phyloP scores from a whole-genome alignment of 1,140 invertebrate genomes.

The Drosophila rufa region DNA sequence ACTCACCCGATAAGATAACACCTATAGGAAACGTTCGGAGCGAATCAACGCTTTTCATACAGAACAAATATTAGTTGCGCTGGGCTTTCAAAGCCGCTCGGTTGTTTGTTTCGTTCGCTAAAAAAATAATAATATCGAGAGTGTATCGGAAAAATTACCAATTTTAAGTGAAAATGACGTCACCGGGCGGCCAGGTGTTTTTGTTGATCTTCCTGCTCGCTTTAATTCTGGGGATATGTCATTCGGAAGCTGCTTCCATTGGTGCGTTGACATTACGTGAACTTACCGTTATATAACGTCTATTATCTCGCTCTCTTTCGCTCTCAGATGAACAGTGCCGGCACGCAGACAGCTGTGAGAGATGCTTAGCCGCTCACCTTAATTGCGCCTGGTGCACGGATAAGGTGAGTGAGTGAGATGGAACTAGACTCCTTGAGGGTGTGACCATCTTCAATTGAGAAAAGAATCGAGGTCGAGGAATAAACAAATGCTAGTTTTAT shows the following conservation, averaged over 20 bases:
- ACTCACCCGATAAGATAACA: constrained; percentile 54
- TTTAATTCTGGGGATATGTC: not conserved
- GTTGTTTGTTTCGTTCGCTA: constrained; percentile 32
- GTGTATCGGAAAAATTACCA: not conserved
- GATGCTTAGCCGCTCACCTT: constrained; percentile 72
- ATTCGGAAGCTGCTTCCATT: constrained; percentile 24
- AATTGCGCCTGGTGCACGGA: constrained; percentile 85
- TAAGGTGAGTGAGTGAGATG: constrained; percentile 64
- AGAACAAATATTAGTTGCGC: constrained; percentile 60
- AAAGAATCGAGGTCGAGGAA: not conserved
- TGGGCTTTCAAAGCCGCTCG: constrained; percentile 51
- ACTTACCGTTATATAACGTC: constrained; percentile 36
- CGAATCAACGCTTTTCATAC: constrained; percentile 33
- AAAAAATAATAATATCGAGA: constrained; percentile 5
- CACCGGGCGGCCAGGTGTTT: constrained; percentile 13
- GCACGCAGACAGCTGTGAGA: constrained; percentile 77
- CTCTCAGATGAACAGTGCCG: constrained; percentile 66
- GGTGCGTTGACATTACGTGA: constrained; percentile 32
- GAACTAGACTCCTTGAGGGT: not conserved
- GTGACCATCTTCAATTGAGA: not conserved
- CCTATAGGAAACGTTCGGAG: constrained; percentile 1
- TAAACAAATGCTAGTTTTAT: not conserved
- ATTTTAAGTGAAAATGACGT: constrained; percentile 41
- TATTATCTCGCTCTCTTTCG: constrained; percentile 14
- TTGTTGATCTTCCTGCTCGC: not conserved